phyloP scores from a whole-genome alignment of 2,797 vertebrate species.

The Hybognathus amarus region DNA sequence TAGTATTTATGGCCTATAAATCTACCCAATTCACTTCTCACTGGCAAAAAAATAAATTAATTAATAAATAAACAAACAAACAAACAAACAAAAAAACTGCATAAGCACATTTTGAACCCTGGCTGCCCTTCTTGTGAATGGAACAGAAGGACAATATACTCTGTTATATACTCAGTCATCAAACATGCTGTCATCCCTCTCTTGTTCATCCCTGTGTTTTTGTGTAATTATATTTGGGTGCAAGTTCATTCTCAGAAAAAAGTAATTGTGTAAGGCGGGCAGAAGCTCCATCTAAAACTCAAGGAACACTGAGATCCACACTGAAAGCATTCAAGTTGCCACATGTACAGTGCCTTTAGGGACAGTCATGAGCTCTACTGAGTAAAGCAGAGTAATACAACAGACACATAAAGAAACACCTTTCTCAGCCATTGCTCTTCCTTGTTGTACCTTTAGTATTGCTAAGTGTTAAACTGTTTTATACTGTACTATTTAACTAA shows the following conservation, averaged over 20 bases:
- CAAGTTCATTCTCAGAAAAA: slow-evolving; percentile 17
- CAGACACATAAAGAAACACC: neutral
- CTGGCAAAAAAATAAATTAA: neutral
- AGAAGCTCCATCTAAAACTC: neutral
- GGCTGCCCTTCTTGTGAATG: slow-evolving; percentile 42
- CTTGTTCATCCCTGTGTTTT: slow-evolving; percentile 44
- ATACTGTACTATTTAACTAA: neutral
- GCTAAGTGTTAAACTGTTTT: neutral
- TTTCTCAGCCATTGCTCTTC: neutral
- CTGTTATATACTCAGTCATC: slow-evolving; percentile 62
- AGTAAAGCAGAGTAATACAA: neutral
- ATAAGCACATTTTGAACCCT: neutral
- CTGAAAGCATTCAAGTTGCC: slow-evolving; percentile 40
- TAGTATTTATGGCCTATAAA: neutral
- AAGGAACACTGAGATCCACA: slow-evolving; percentile 14
- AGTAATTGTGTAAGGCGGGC: slow-evolving; percentile 3
- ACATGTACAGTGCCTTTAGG: slow-evolving; percentile 41
- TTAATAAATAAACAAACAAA: neutral
- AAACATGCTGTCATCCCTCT: slow-evolving; percentile 23
- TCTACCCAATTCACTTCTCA: neutral
- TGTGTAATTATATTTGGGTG: slow-evolving; percentile 30
- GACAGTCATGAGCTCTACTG: slow-evolving; percentile 27
- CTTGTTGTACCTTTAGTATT: neutral
- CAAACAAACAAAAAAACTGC: neutral
- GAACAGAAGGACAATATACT: neutral